Conservation (phyloP, 1,140 invertebrate species). For the Dufourea novaeangliae region DNA sequence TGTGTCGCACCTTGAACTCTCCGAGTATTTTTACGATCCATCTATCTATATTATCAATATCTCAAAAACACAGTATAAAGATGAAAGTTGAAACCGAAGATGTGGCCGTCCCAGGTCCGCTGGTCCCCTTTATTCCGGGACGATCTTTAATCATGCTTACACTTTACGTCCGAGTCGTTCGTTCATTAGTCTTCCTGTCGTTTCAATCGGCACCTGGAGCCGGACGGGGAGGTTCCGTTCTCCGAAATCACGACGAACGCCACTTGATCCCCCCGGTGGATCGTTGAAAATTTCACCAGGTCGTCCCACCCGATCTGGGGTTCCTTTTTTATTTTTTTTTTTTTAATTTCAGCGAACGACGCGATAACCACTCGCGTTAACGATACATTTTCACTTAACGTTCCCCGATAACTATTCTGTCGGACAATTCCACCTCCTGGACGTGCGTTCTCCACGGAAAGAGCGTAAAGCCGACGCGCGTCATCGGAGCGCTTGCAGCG, state of each 20-base stretch:
- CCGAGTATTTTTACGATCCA: not conserved
- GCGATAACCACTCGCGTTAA: not conserved
- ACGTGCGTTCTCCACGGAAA: not conserved
- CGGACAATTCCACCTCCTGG: no score
- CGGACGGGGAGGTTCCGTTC: not conserved
- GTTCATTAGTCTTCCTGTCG: not conserved
- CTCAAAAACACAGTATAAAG: no score
- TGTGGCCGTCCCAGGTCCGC: not conserved
- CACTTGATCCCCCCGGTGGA: not conserved
- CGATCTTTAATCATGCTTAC: not conserved
- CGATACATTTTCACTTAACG: not conserved
- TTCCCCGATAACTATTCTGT: not conserved
- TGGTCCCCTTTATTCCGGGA: not conserved
- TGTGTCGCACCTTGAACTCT: conserved; percentile 8
- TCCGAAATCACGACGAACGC: conserved; percentile 6
- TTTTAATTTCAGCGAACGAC: not conserved
- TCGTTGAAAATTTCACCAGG: not conserved
- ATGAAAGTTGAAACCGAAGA: no score
- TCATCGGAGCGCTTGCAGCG: conserved; percentile 74
- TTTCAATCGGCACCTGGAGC: conserved; percentile 28
- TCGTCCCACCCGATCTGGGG: not conserved
- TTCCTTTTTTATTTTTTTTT: no score
- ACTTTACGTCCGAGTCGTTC: not conserved
- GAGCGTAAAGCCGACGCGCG: conserved; percentile 55
- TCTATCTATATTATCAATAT: no score